Evolutionary conservation across 2,888 invertebrate genomes (phyloP), one percentile per base, ranked within the genome.

Genomic region (Cheiracanthium punctorium): DNA sequence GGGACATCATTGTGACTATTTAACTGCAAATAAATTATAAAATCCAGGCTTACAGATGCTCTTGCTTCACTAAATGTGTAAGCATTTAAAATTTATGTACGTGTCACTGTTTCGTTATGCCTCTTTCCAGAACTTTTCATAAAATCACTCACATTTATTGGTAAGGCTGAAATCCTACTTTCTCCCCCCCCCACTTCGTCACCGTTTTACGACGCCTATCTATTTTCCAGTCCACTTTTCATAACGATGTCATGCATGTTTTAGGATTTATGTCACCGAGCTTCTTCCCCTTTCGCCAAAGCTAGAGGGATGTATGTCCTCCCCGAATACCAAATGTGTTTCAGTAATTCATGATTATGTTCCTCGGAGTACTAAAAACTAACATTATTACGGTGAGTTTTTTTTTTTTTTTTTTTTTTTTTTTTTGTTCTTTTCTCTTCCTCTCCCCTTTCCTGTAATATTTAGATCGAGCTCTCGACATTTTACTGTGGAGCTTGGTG

Each of bases 161-260:
- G 43, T 48, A 17, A 17, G 17, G 10, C 17, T 48, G 2, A 17
- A 10, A 48, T 17, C 43, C 43, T 17, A 12, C 14, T n/a, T n/a
- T n/a, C n/a, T n/a, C n/a, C n/a, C n/a, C n/a, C n/a, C n/a, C n/a
- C n/a, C n/a, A n/a, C n/a, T n/a, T n/a, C n/a, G n/a, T 48, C 43
- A 7, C 24, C 58, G 1, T 24, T 58, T 58, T 58, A 58, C 24
- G 58, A 58, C 58, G 58, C 58, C 58, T 58, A 58, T 58, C 20
- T 24, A 58, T 58, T 58, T 58, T 58, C 58, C 58, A 58, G 58
- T 58, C 58, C 58, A 58, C 58, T 58, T 58, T 24, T 58, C 58
- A 58, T 58, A 58, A 58, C 58, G 58, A 58, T 24, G 24, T 24
- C 58, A 58, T 58, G 58, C 58, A 24, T 24, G 24, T 58, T 58